Evolutionary conservation across 2,888 invertebrate genomes (phyloP), one percentile per base, ranked within the genome.

Genomic region (Drosophila rubida): DNA sequence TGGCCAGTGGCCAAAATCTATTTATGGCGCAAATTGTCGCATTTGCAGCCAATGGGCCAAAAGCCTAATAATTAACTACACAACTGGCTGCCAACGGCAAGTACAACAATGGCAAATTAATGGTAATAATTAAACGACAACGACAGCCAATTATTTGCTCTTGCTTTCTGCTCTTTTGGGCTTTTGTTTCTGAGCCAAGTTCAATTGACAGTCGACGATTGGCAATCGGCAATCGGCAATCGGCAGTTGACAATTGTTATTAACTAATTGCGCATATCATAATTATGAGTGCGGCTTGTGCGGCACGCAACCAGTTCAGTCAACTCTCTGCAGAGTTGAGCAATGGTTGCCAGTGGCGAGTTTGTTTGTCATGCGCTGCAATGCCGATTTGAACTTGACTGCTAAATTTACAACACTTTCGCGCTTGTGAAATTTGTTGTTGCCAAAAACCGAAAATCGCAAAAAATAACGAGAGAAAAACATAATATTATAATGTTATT

Each of bases 1-100:
- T 45, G 23, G 44, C 32, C 54, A 44, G 55, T 74, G 75, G 74
- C 65, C 65, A 48, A 55, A 51, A 69, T 74, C 65, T 69, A 74
- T 74, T 74, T 74, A 42, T 55, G 46, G 44, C 61, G 9, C 50
- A 51, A 74, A 74, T 69, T 65, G 69, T 61, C 61, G 58, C 74
- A 65, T 61, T 74, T 62, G 42, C 64, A 62, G 61, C 64, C 69
- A 69, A 61, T 73, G 73, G 57, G 51, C 57, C 60, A 42, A 41
- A 46, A 61, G 60, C 65, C 48, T 35, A 62, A 74, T 74, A 74
- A 74, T 74, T 74, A 74, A 64, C 60, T 69, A 57, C 55, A 39
- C 32, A 51, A 41, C 61, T 22, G 27, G 42, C 30, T 70, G 65
- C 50, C 59, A 70, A 46, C 45, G 39, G 16, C 23, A 64, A 48